Conservation (phyloP, 92 coral and sea anemone species). For the Isaurus tuberculatus region DNA sequence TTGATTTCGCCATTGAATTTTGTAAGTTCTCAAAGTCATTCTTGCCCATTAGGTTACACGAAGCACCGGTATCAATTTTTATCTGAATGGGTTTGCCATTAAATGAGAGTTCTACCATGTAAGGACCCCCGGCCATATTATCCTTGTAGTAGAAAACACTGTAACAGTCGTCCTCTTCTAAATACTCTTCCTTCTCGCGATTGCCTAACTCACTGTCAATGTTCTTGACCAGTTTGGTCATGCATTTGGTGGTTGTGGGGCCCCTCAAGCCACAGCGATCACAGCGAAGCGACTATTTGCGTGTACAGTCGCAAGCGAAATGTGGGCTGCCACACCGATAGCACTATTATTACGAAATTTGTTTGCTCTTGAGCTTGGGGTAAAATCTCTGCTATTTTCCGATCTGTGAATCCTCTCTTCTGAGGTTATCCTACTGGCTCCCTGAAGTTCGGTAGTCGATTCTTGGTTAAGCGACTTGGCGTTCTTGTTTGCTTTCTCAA, state of each 20-base stretch:
- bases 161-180: not conserved
- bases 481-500: not conserved
- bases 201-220: conserved; percentile 6
- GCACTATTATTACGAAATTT: conserved; percentile 1
- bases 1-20: conserved; percentile 1
- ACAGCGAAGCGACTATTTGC: not conserved
- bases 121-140: not conserved
- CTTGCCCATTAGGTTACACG: not conserved
- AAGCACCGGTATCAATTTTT: not conserved
- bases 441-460: not conserved
- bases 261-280: conserved; percentile 16
- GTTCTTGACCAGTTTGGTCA: not conserved
- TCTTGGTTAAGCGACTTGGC: conserved; percentile 1
- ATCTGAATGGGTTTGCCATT: not conserved
- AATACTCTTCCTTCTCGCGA: not conserved
- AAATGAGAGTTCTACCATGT: not conserved
- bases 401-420: conserved; percentile 11
- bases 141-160: not conserved
- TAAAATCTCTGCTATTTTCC: conserved; percentile 10
- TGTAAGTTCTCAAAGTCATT: not conserved
- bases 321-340: conserved; percentile 17
- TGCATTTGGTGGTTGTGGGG: conserved; percentile 1
- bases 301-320: conserved; percentile 1
- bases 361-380: conserved; percentile 5
- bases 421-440: not conserved